These are phyloP conservation scores for Takifugu rubripes DNA, from an alignment of 2,797 vertebrate genomes.

Conservation along the genomic window DNA sequence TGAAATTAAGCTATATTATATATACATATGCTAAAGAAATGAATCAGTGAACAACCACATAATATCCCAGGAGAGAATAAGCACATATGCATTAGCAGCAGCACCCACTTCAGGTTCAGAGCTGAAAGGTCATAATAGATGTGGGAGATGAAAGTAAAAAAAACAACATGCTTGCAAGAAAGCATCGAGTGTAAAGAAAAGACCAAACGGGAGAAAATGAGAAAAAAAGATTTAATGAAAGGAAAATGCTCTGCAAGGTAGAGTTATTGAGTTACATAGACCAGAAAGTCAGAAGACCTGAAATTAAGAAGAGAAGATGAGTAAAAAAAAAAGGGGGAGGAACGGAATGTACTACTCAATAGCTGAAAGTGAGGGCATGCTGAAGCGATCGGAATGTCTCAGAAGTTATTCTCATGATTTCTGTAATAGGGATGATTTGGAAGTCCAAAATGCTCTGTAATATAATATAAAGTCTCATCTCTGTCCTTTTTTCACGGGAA, in stretches of 20 bases:
- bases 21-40: background rate
- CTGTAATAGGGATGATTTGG: too few relatives aligned
- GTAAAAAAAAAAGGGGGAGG: slow-evolving; percentile 10
- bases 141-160: slow-evolving; percentile 10
- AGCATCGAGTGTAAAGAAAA: slow-evolving; percentile 16
- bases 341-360: slow-evolving; percentile 23
- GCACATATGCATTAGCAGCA: slow-evolving; percentile 1
- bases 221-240: slow-evolving; percentile 2
- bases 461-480: too few relatives aligned
- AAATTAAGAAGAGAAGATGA: slow-evolving; percentile 15
- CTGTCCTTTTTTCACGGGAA: too few relatives aligned
- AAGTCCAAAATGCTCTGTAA: too few relatives aligned
- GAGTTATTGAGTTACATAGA: slow-evolving; percentile 11
- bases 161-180: slow-evolving; percentile 4
- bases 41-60: background rate
- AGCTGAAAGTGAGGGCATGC: slow-evolving; percentile 21
- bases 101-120: slow-evolving; percentile 15
- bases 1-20: slow-evolving; percentile 26
- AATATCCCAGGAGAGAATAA: slow-evolving; percentile 6
- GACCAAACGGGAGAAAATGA: slow-evolving; percentile 9
- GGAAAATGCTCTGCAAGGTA: slow-evolving; percentile 11
- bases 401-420: slow-evolving; percentile 9
- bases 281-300: slow-evolving; percentile 28
- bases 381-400: slow-evolving; percentile 38
- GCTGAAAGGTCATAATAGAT: slow-evolving; percentile 29